Percentiles rank a stretch among this genome's conserved stretches.
Evolutionary conservation across 2,113 vertebrate species (phyloP).

Genomic region (Trogon surrucura): DNA sequence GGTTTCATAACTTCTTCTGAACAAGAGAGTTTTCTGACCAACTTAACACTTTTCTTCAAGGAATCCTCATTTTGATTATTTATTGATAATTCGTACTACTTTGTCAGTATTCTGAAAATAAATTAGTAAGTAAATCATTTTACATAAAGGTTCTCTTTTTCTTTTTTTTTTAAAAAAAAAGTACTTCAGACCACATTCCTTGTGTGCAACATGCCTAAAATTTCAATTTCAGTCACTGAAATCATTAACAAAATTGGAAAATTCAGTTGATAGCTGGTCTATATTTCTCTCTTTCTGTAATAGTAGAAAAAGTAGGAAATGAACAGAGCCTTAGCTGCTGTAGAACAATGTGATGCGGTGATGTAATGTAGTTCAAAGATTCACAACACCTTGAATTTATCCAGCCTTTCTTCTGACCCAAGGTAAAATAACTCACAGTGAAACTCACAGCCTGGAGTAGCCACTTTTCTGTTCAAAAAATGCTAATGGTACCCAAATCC

Average conservation of each 20-base stretch:
- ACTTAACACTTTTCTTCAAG: background rate
- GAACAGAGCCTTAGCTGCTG: background rate
- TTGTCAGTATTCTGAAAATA: background rate
- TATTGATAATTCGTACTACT: background rate
- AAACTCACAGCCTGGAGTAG: background rate
- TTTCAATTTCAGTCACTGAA: background rate
- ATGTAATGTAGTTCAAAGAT: background rate
- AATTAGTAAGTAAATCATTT: background rate
- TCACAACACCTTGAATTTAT: background rate
- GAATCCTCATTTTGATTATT: background rate
- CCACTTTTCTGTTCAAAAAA: background rate
- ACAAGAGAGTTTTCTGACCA: background rate
- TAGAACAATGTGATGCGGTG: too few species aligned
- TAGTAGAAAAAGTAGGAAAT: background rate
- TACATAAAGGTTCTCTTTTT: rapidly evolving
- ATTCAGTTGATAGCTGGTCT: background rate
- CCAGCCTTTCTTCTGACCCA: background rate
- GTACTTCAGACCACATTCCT: background rate
- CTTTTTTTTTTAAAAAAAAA: background rate
- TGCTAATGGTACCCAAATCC: too few species aligned
- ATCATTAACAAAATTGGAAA: rapidly evolving
- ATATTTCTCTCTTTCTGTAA: background rate
- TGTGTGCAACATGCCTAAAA: background rate
- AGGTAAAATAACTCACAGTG: background rate
- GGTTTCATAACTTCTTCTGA: background rate